Base-by-base conservation (phyloP, 1,140 invertebrate species). In the Neocloeon triangulifer region DNA sequence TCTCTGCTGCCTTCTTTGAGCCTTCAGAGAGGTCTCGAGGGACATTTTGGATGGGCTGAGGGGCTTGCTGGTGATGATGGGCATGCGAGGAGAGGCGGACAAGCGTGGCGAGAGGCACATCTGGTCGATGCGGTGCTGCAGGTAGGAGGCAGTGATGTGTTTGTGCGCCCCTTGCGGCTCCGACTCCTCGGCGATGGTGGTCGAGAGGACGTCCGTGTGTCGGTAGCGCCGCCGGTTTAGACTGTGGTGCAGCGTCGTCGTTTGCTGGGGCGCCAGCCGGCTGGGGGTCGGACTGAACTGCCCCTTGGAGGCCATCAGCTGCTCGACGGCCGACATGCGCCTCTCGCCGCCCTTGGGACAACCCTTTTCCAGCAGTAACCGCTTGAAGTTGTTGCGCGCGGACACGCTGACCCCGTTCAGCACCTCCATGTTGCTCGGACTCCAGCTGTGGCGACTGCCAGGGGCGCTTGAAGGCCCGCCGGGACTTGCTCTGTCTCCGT, bases 251-350 rank as follows among this genome's bases (percentile, higher is more conserved):
- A 3, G 51, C 47, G 39, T n/a, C n/a, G n/a, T n/a, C n/a, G n/a
- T 49, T 53, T 29, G 56, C 51, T 40, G 54, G 41, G 19, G 52
- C 51, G 12, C 56, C 56, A n/a, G 61, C 58, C 27, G 59, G 50
- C 28, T 63, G 56, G 27, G 53, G 47, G 25, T 53, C n/a, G n/a
- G n/a, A n/a, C n/a, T n/a, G 50, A 33, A 56, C 55, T 46, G 41
- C 7, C 42, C 41, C 15, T 52, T 43, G 23, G 44, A 50, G 32
- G 57, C 45, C 53, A 77, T 79, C 5, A 86, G 47, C 47, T 80
- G 67, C 48, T 86, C 79, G 3, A 81, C 76, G 4, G 80, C 80
- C 10, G 79, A 82, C 0, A 77, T 47, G 42, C 75, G 73, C 6
- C 53, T 15, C 43, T 43, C 36, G 50, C 51, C 43, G 60, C 51